Evolutionary conservation across 2,888 invertebrate species (phyloP), one percentile per base, ranked within the genome.

Genomic region (Epinotia bilunana): DNA sequence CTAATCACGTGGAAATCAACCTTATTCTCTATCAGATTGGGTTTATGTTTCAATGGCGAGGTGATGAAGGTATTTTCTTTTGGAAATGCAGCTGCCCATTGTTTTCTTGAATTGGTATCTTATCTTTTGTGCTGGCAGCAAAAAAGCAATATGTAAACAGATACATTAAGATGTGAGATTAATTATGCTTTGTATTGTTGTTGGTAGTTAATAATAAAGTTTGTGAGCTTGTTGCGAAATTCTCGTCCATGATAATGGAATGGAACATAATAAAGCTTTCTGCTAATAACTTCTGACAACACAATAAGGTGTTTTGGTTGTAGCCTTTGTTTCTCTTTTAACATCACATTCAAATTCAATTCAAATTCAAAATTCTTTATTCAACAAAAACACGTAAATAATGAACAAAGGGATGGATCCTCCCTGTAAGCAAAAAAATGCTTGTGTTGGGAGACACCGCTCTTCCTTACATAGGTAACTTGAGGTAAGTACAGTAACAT

Each of bases 111-210:
- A 69, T 60, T 58, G 46, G 46, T 69, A 28, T 69, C 46, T 69
- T 69, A 69, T 69, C 69, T 69, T 60, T 69, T 69, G 69, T 69
- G 46, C 60, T 60, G 69, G 23, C 43, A 60, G 60, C 69, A 69
- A 69, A 69, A 68, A 69, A 69, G 58, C 68, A 69, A 60, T 69
- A 60, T 69, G 58, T 69, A 60, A 69, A 69, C 69, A 69, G 69
- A 69, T 60, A 69, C 69, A 69, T 69, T 69, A 69, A 69, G 69
- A 69, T 69, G 69, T 46, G n/a, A 69, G 69, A 69, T 69, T 69
- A 69, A 69, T 69, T 69, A 69, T 43, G n/a, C 58, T 60, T 60
- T 69, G 68, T 58, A 28, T 69, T 57, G 57, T 43, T 57, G 13
- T 57, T 57, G 39, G 16, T 68, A n/a, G 16, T 43, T 43, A 16